Conservation (phyloP, 2,113 vertebrate genomes). For the Elachura formosa region DNA sequence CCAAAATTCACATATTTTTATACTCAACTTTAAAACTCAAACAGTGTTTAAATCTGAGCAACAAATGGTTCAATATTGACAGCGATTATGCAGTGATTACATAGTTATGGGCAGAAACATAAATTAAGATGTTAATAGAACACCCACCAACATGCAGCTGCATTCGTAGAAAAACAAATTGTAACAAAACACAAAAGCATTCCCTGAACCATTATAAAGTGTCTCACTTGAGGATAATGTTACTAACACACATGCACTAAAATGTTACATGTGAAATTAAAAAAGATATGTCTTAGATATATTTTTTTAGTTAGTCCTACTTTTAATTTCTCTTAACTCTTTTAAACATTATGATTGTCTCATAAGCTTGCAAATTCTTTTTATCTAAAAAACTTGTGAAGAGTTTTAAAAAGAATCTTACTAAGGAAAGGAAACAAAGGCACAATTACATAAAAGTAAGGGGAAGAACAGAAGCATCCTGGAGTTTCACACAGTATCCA, state of each 20-base stretch:
- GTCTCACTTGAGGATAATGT: constrained; percentile 54
- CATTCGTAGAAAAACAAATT: constrained; percentile 37
- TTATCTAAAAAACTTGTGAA: constrained; percentile 1
- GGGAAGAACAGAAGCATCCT: constrained; percentile 63
- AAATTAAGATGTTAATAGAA: constrained; percentile 50
- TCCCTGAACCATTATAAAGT: constrained; percentile 72
- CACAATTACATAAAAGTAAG: constrained; percentile 40
- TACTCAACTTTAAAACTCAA: constrained; percentile 57
- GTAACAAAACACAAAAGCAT: constrained; percentile 38
- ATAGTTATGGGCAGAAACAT: neutral
- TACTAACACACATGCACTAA: constrained; percentile 61
- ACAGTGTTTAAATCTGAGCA: constrained; percentile 72
- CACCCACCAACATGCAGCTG: constrained; percentile 8
- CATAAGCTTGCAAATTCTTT: neutral
- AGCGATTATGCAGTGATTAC: constrained; percentile 23
- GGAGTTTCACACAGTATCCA: constrained; percentile 71
- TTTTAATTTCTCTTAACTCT: constrained; percentile 46
- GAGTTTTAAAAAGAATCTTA: neutral
- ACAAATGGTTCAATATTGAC: constrained; percentile 52
- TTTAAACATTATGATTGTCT: constrained; percentile 65
- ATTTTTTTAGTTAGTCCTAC: constrained; percentile 64
- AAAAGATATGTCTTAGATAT: constrained; percentile 57
- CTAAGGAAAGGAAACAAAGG: constrained; percentile 55
- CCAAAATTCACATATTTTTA: constrained; percentile 72
- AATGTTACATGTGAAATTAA: constrained; percentile 69